Conservation (phyloP, 2,797 vertebrate genomes). For the Cygnus olor region DNA sequence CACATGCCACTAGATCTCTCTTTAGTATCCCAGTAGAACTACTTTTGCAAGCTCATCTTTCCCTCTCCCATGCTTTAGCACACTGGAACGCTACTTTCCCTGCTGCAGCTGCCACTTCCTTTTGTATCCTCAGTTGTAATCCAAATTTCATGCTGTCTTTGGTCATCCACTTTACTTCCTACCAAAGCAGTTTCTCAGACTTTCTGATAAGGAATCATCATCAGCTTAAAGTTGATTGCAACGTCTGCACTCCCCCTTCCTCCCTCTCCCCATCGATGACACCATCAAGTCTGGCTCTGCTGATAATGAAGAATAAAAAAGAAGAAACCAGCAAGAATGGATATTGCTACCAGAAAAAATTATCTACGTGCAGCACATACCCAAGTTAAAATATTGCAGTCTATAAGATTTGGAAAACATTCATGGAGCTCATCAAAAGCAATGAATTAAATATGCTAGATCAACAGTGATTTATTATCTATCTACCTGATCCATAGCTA, state of each 20-base stretch:
- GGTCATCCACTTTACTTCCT: slow-evolving; percentile 16
- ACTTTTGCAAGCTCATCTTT: slow-evolving; percentile 12
- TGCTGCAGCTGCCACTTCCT: background rate
- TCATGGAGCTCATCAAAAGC: background rate
- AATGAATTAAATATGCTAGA: background rate
- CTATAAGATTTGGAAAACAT: background rate
- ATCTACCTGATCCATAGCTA: background rate
- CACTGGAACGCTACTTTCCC: background rate
- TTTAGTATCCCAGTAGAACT: background rate
- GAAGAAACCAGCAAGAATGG: background rate
- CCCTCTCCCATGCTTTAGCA: background rate
- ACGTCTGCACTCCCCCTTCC: background rate
- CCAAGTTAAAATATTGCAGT: background rate
- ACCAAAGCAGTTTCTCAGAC: slow-evolving; percentile 4
- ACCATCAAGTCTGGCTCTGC: slow-evolving; percentile 17
- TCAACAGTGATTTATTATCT: background rate
- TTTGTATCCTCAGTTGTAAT: slow-evolving; percentile 38
- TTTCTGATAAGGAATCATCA: background rate
- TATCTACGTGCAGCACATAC: background rate
- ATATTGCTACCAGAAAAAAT: background rate
- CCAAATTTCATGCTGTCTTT: slow-evolving; percentile 5
- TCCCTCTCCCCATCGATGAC: background rate
- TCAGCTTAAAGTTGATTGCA: background rate
- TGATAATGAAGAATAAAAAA: background rate
- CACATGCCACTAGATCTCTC: background rate